phyloP scores from a whole-genome alignment of 2,113 vertebrate species.

The Peucedramus taeniatus region DNA sequence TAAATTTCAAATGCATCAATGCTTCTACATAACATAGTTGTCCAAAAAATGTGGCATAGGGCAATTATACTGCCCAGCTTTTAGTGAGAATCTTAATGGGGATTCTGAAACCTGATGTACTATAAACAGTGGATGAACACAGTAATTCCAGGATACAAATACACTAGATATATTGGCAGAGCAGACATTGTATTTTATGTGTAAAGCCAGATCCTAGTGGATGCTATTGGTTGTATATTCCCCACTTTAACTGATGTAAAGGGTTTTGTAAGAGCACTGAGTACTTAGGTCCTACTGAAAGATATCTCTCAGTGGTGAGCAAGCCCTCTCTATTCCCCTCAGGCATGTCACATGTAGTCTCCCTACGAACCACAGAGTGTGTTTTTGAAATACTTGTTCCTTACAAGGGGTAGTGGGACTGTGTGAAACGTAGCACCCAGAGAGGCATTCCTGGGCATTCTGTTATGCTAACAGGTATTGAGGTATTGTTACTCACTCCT shows the following conservation, averaged over 20 bases:
- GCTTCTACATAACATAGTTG: background rate
- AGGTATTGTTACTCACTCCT: background rate
- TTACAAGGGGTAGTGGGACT: background rate
- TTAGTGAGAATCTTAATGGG: background rate
- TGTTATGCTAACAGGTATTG: background rate
- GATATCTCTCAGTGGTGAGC: background rate
- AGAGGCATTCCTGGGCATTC: background rate
- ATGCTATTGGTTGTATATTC: background rate
- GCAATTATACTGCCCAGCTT: background rate
- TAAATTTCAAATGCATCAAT: background rate
- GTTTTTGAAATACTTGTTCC: background rate
- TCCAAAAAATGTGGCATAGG: background rate
- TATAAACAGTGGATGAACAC: background rate
- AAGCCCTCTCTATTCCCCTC: background rate
- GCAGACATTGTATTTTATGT: background rate
- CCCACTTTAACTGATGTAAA: background rate
- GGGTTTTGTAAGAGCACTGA: background rate
- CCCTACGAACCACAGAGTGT: background rate
- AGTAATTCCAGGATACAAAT: background rate
- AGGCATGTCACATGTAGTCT: background rate
- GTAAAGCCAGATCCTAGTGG: background rate
- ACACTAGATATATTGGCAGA: background rate
- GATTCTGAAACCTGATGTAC: accelerated
- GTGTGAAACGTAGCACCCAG: background rate
- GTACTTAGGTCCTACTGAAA: background rate